Evolutionary conservation across 2,888 invertebrate species (phyloP), one percentile per base, ranked within the genome.

Genomic region (Thymelicus lineola): DNA sequence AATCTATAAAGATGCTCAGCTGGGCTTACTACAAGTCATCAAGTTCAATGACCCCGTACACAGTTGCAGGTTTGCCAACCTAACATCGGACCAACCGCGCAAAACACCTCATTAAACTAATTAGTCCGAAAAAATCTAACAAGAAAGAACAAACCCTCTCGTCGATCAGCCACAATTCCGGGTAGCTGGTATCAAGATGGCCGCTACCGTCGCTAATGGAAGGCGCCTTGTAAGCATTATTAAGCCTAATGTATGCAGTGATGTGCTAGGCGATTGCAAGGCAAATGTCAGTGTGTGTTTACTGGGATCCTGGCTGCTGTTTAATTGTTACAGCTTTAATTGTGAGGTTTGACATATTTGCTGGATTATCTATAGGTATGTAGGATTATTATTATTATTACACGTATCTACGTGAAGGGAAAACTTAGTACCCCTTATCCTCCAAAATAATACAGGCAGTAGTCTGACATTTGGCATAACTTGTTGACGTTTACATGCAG

Each of bases 191-290:
- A 92, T 92, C 92, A 82, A 84, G 93, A 93, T 93, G 87, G 83
- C 79, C 77, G 80, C 71, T 79, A 79, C 81, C 81, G 83, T 78
- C 71, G 76, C 82, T 91, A 93, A 92, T 93, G 92, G 90, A 90
- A 90, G 87, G 86, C 86, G 85, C 86, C 87, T 85, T 87, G 89
- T 85, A 83, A 82, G 84, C 89, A 91, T 92, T 93, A 93, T 93
- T 91, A 93, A 90, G 86, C 84, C 88, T 92, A 92, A 93, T 92
- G 89, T 91, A 92, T 92, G 86, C 93, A 86, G 77, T 75, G 91
- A 91, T 89, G 83, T 77, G 80, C 84, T 84, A 85, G 83, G 75
- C 72, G 90, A 90, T 90, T 87, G 81, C 74, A 67, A 76, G 82
- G 81, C 84, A 89, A 91, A 91, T 91, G 91, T 91, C 91, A 90